Conservation (phyloP, 2,888 invertebrate species). For the Agrochola litura region DNA sequence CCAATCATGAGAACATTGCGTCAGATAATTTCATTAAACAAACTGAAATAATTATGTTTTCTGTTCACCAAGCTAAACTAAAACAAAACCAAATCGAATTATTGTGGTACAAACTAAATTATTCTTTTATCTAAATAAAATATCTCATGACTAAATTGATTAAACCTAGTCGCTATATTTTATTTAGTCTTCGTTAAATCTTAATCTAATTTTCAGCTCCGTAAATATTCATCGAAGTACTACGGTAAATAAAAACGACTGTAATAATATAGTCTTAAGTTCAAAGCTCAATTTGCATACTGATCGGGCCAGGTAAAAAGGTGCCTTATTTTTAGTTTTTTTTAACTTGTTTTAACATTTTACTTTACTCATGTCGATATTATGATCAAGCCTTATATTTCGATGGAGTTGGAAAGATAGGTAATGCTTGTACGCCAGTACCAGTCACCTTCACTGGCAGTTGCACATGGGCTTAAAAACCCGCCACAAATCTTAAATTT, state of each 20-base stretch:
- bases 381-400: background rate
- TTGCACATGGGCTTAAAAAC: too few relatives aligned
- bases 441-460: background rate
- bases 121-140: background rate
- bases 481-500: too few relatives aligned
- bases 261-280: background rate
- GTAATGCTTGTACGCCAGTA: background rate
- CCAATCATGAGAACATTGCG: slow-evolving; percentile 6
- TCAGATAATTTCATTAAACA: slow-evolving; percentile 11
- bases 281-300: slow-evolving; percentile 40
- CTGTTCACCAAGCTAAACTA: background rate
- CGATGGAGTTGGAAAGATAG: background rate
- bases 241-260: slow-evolving; percentile 16
- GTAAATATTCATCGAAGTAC: slow-evolving; percentile 45
- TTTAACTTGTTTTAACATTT: background rate
- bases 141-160: slow-evolving; percentile 18
- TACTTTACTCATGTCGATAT: background rate
- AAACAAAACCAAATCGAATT: background rate
- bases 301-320: slow-evolving; percentile 3
- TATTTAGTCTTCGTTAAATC: slow-evolving; percentile 16
- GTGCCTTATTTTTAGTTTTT: background rate
- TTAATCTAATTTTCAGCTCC: slow-evolving; percentile 32
- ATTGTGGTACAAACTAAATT: background rate
- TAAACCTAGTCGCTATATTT: slow-evolving; percentile 14
- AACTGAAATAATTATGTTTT: slow-evolving; percentile 17